These are phyloP conservation scores for Cerceris ruficornis DNA, from an alignment of 2,888 invertebrate genomes.

Conservation along the genomic window DNA sequence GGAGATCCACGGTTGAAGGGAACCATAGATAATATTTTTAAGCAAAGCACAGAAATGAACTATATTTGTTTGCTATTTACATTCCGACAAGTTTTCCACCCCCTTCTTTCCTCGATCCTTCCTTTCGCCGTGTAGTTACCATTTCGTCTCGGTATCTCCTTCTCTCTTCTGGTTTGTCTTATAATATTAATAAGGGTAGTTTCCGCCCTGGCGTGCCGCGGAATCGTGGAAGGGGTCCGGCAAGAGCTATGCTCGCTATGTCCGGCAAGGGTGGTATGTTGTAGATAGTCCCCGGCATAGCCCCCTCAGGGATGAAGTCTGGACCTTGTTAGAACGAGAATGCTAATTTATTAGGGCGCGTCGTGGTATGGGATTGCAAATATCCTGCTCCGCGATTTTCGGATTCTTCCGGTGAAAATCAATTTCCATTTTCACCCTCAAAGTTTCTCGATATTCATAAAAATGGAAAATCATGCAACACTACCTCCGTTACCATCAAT, in stretches of 20 bases:
- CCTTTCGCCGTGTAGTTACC: too few species aligned
- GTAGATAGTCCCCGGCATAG: conserved; percentile 75
- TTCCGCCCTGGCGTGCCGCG: conserved; percentile 75
- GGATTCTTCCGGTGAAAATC: conserved; percentile 49
- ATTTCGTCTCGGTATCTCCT: background rate
- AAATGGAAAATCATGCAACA: background rate
- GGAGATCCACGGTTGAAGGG: background rate
- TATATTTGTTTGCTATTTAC: conserved; percentile 74
- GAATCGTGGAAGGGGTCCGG: conserved; percentile 72
- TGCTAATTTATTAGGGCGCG: conserved; percentile 80
- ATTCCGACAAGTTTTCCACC: conserved; percentile 61
- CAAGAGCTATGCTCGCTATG: conserved; percentile 81
- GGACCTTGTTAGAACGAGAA: conserved; percentile 81
- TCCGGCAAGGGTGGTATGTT: conserved; percentile 80
- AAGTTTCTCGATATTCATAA: background rate
- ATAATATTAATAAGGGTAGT: conserved; percentile 81
- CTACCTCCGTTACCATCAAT: too few species aligned
- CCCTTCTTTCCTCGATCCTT: background rate
- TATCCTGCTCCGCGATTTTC: conserved; percentile 58
- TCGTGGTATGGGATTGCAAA: conserved; percentile 50
- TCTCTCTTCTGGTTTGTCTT: conserved; percentile 73
- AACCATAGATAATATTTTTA: conserved; percentile 41
- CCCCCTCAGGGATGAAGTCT: conserved; percentile 78
- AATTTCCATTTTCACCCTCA: background rate
- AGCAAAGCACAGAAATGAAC: conserved; percentile 41